These are phyloP conservation scores for Dreissena polymorpha DNA, from an alignment of 1,140 invertebrate genomes.

Conservation along the genomic window DNA sequence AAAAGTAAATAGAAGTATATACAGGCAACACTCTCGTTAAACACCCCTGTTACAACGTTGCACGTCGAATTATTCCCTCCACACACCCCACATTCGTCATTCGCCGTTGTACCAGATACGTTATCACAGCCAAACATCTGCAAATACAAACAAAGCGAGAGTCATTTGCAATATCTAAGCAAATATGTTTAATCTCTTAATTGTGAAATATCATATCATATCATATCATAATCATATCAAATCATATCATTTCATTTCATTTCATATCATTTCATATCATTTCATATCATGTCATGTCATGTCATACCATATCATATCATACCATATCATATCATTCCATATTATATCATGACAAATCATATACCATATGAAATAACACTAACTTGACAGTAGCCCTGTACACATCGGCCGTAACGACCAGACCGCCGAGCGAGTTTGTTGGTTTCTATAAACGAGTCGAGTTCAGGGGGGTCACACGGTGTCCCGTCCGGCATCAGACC, in stretches of 20 bases:
- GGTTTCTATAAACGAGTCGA: slow-evolving; percentile 13
- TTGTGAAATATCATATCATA: too few species aligned
- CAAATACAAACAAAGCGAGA: background rate
- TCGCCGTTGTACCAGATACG: background rate
- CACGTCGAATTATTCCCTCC: slow-evolving; percentile 40
- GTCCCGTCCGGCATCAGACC: slow-evolving; percentile 53
- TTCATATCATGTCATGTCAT: too few species aligned
- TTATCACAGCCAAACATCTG: slow-evolving; percentile 47
- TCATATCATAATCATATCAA: too few species aligned
- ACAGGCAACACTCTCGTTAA: background rate
- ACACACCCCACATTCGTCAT: slow-evolving; percentile 46
- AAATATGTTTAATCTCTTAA: too few species aligned
- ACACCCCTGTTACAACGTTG: slow-evolving; percentile 3
- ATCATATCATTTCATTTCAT: too few species aligned
- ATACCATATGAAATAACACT: background rate
- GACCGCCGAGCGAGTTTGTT: slow-evolving; percentile 20
- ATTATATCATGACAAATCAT: background rate
- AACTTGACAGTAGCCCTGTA: slow-evolving; percentile 44
- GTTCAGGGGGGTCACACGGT: background rate
- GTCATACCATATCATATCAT: too few species aligned
- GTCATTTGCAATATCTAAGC: too few species aligned
- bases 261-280: too few species aligned
- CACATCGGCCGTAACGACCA: slow-evolving; percentile 30
- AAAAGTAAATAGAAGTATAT: too few species aligned
- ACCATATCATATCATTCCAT: too few species aligned